Percentiles rank a stretch among this genome's conserved stretches.
Conservation (phyloP, 2,888 invertebrate species). For the Busseola fusca region DNA sequence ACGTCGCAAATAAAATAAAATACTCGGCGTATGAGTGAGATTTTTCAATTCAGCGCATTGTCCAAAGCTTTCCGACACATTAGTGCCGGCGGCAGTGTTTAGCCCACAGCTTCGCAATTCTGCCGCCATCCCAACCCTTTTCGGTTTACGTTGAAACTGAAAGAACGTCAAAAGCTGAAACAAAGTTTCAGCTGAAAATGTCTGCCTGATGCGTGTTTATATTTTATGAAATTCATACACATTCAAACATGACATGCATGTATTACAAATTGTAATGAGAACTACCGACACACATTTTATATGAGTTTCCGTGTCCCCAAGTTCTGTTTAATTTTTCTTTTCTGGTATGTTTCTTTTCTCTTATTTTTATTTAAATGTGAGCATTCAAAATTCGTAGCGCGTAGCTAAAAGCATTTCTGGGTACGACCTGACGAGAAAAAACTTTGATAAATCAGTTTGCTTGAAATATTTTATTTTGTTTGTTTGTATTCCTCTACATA, state of each 20-base stretch:
- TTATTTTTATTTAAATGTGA: slow-evolving; percentile 55
- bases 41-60: slow-evolving; percentile 61
- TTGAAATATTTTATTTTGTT: slow-evolving; percentile 45
- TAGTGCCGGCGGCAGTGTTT: slow-evolving; percentile 61
- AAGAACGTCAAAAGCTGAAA: slow-evolving; percentile 65
- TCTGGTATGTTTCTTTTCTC: slow-evolving; percentile 41
- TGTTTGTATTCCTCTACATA: slow-evolving; percentile 49
- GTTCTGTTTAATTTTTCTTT: slow-evolving; percentile 48
- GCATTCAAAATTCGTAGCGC: slow-evolving; percentile 54
- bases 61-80: slow-evolving; percentile 68
- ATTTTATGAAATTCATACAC: slow-evolving; percentile 61
- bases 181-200: slow-evolving; percentile 63
- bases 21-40: slow-evolving; percentile 40
- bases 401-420: slow-evolving; percentile 60
- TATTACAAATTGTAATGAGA: slow-evolving; percentile 57
- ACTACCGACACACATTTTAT: slow-evolving; percentile 47
- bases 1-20: slow-evolving; percentile 35
- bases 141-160: slow-evolving; percentile 53
- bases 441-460: slow-evolving; percentile 48
- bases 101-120: slow-evolving; percentile 60
- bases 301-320: slow-evolving; percentile 45
- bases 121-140: slow-evolving; percentile 62
- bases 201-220: slow-evolving; percentile 49
- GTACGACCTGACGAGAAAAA: slow-evolving; percentile 47
- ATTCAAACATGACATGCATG: slow-evolving; percentile 53